Conservation (phyloP, 1,140 invertebrate genomes). For the Sarcophaga peregrina region DNA sequence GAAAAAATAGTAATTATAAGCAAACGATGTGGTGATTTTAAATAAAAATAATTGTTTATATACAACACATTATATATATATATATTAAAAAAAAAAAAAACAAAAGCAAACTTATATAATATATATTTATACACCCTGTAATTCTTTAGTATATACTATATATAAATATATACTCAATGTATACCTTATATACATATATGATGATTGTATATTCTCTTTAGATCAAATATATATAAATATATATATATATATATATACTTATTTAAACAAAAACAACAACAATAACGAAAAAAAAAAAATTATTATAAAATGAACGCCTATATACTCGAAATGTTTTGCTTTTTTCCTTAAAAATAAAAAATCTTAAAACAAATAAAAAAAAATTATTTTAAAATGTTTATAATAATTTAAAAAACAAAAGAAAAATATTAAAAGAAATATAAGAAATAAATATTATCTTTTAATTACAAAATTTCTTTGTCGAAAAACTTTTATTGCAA, state of each 20-base stretch:
- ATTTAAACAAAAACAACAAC: neutral
- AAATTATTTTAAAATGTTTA: neutral
- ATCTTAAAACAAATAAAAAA: no score
- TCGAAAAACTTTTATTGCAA: neutral
- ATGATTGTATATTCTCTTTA: neutral
- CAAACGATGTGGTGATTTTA: neutral
- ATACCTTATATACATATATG: neutral
- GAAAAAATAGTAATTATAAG: neutral
- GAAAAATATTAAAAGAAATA: neutral
- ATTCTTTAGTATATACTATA: neutral
- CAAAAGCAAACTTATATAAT: no score
- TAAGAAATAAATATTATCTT: neutral
- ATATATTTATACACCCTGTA: no score
- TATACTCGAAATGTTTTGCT: constrained; percentile 24
- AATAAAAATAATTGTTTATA: neutral
- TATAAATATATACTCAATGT: neutral
- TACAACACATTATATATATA: neutral
- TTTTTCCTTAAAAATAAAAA: constrained; percentile 8
- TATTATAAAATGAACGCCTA: neutral
- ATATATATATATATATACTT: no score
- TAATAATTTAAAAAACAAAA: neutral
- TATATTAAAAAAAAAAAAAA: neutral
- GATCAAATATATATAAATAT: constrained; percentile 21
- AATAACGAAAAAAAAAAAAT: no score
- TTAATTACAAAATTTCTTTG: neutral